Evolutionary conservation across 2,888 invertebrate species (phyloP), one percentile per base, ranked within the genome.

Genomic region (Drosophila siamana): DNA sequence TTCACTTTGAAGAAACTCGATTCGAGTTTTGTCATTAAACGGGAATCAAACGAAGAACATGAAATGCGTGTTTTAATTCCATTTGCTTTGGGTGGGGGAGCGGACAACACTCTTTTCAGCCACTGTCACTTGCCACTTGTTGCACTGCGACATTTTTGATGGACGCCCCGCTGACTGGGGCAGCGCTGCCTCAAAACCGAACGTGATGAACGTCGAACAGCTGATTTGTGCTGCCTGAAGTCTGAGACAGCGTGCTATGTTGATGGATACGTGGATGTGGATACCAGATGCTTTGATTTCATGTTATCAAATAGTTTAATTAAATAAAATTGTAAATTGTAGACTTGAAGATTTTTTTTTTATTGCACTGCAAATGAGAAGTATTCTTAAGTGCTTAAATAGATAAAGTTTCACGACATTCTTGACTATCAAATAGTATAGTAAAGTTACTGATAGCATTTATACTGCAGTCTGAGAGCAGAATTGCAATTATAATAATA

Each of bases 41-140:
- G 44, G 6, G n/a, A 47, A 11, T 22, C 0, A 8, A 46, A 44
- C 36, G 5, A 38, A 38, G 5, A 38, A 38, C 5, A 6, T 38
- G 6, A 15, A 15, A 15, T 15, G 13, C 4, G 48, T n/a, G n/a
- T 36, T 40, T 70, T 55, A n/a, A 7, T 43, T 71, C 44, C 0
- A 28, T 16, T 54, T 2, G 19, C 19, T 19, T 19, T 1, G 19
- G 3, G 3, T 2, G 19, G 19, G 26, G 33, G n/a, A 3, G 46
- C 28, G 15, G 48, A 33, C 6, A 43, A 40, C 16, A 30, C 33
- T 63, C 33, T 63, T 51, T 56, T 24, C 46, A 51, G 55, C 9
- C 24, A 22, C 43, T 46, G 16, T 16, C 40, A 13, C 30, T 57
- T 43, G 48, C 33, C 63, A 73, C 73, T 55, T 73, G 73, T 74